Base-by-base conservation (phyloP, 2,113 vertebrate species). In the Elachura formosa region DNA sequence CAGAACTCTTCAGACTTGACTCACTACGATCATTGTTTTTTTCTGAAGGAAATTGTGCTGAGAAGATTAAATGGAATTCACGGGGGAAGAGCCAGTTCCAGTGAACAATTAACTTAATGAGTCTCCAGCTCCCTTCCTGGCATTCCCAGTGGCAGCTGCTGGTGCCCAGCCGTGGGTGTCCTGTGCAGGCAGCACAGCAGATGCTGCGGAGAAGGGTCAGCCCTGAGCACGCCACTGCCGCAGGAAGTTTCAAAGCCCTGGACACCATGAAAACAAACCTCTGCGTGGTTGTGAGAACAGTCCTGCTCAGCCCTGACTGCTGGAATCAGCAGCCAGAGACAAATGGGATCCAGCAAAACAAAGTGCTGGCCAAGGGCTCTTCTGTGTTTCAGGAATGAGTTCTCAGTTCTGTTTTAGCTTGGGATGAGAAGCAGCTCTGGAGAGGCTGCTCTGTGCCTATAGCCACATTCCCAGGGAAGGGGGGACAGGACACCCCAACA, bases 11-110 rank as follows among this genome's bases (percentile, higher is more conserved):
- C 91, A 88, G 88, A 84, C 89, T 72, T 92, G 94, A 83, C 49
- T 97, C 92, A 96, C 92, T 96, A 90, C 45, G 6, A 91, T 86
- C 67, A 69, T 79, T 8, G 12, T 81, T 55, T 82, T 82, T 95
- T 95, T 91, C 81, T 81, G 78, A 67, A 83, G 66, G 84, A 92
- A 96, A 87, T 67, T 45, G 93, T 76, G 61, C 80, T 56, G 54
- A 2, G 55, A 89, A 80, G 64, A 58, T 84, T 72, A 91, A 94
- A 93, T 43, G 31, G 9, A 56, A 69, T 91, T 83, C 80, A 67
- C 79, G 66, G 52, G 74, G 78, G 52, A 91, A 95, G 76, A 94
- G 48, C 26, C 58, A 25, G n/a, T 90, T 87, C 88, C 87, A 55
- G n/a, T 11, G 76, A 92, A 77, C 89, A 96, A 96, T 94, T 95